Conservation (phyloP, 2,797 vertebrate genomes). For the Nyctibius grandis region DNA sequence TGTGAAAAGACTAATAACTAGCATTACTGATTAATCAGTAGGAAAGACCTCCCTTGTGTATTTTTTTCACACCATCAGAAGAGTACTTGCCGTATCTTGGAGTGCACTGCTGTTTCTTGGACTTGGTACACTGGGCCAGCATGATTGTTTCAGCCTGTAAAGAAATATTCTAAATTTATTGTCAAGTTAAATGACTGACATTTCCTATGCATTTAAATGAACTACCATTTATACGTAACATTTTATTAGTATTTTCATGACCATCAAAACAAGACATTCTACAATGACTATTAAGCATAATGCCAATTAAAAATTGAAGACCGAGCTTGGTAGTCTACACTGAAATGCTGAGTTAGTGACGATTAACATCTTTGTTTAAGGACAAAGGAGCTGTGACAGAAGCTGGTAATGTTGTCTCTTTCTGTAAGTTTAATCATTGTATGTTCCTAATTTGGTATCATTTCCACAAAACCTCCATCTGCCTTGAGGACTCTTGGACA, state of each 20-base stretch:
- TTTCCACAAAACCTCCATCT: neutral
- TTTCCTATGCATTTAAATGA: neutral
- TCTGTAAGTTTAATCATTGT: neutral
- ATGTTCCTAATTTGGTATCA: neutral
- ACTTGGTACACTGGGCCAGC: conserved; percentile 82
- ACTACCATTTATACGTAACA: neutral
- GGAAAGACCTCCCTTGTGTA: neutral
- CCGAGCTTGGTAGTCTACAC: neutral
- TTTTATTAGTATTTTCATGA: neutral
- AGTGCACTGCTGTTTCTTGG: conserved; percentile 79
- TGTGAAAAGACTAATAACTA: neutral
- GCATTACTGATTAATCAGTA: neutral
- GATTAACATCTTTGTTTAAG: neutral
- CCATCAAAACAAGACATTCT: neutral
- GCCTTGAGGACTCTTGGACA: neutral
- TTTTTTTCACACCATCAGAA: conserved; percentile 56
- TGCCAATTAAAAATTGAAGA: neutral
- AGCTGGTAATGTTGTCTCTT: neutral
- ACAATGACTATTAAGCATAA: neutral
- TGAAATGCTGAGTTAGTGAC: neutral
- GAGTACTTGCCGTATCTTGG: conserved; percentile 69
- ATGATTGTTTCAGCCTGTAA: conserved; percentile 72
- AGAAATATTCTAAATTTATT: neutral
- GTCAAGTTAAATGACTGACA: neutral
- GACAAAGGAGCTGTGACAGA: neutral